Base-by-base conservation (phyloP, 1,140 invertebrate species). In the Saccostrea cuccullata region DNA sequence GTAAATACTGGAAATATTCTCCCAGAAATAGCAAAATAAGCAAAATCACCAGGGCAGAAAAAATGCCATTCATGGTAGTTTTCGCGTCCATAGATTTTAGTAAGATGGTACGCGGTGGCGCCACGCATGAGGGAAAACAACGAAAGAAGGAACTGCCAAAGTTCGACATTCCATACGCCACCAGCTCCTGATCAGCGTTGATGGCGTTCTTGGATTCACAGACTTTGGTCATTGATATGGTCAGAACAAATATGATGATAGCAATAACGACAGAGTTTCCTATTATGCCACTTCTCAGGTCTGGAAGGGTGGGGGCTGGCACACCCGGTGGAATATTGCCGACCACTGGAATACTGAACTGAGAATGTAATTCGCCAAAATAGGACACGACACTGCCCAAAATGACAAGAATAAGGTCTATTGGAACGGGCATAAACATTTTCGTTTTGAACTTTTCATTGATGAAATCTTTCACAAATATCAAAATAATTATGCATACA, bases 401-500 rank as follows among this genome's bases (percentile, higher is more conserved):
- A 85, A 94, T 89, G 11, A 95, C 97, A 0, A 96, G 96, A 8
- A 98, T 95, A 88, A 98, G 95, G 94, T 99, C 98, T 90, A 98
- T 97, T 6, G 98, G 98, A 15, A 98, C 94, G 0, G 98, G 98
- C 83, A 98, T 92, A 56, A 94, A 94, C 64, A 95, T 96, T 73
- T 95, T 95, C 94, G 97, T 97, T 47, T 96, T 96, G 0, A 97
- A 94, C 91, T 96, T 95, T 0, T 97, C 97, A 96, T 98, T 95
- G 87, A 98, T 92, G n/a, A 97, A 89, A 94, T 98, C 97, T 93
- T 98, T 98, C 93, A 98, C 97, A 17, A 97, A 91, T 0, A 96
- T 94, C 86, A 98, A 96, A 64, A 97, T 94, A 3, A 96, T 91
- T 36, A 98, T 97, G 13, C 97, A 96, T 5, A 97, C 94, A 1